Conservation (phyloP, 2,113 vertebrate genomes). For the Phyllostomus hastatus region DNA sequence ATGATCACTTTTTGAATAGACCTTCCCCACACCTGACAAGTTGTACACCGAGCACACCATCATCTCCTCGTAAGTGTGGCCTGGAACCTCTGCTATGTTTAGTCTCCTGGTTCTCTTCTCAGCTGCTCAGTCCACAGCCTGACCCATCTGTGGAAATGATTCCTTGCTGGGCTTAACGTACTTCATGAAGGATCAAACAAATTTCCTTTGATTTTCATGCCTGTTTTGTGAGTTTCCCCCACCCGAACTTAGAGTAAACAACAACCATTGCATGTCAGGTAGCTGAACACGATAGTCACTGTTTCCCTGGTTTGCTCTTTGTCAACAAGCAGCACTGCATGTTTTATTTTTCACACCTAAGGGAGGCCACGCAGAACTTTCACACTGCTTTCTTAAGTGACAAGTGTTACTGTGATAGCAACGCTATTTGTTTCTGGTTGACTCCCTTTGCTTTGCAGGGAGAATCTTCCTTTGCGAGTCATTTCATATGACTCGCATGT, state of each 20-base stretch:
- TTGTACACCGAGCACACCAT: not conserved
- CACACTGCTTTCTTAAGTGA: not conserved
- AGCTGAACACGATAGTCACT: no score
- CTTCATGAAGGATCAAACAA: not conserved
- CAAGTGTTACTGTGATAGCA: not conserved
- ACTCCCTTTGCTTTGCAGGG: not conserved
- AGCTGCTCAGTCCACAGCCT: not conserved
- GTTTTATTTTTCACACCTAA: not conserved
- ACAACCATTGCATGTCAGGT: no score
- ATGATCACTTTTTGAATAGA: not conserved
- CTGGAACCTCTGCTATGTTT: not conserved
- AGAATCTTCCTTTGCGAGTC: not conserved
- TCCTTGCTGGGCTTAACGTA: not conserved
- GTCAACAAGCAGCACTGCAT: no score
- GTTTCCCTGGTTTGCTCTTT: not conserved
- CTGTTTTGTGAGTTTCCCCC: not conserved
- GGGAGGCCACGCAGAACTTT: not conserved
- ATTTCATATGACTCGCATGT: not conserved
- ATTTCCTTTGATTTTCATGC: not conserved
- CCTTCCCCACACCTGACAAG: not conserved
- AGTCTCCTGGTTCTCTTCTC: not conserved
- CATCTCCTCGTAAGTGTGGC: not conserved
- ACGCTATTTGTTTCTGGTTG: not conserved
- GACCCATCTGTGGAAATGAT: constrained; percentile 30
- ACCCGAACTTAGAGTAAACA: not conserved